Percentiles rank a stretch among this genome's conserved stretches.
Evolutionary conservation across 92 coral and sea anemone genomes (phyloP).

Genomic region (Virgularia gustaviana): DNA sequence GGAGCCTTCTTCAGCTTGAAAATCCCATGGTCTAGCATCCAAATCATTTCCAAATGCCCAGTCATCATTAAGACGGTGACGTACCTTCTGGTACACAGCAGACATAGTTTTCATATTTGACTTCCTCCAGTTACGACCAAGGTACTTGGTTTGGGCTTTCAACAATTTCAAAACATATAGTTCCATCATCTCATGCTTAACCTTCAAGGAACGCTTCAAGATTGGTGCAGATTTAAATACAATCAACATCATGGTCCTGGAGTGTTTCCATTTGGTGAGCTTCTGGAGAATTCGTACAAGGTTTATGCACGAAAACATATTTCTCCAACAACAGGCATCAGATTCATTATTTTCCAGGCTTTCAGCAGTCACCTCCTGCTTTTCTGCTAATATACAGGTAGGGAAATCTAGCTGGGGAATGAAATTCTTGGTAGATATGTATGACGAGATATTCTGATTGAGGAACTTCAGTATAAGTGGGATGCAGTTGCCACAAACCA

Average conservation of each 20-base stretch:
- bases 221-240: conserved; percentile 98
- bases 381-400: conserved; percentile 70
- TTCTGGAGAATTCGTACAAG: conserved; percentile 89
- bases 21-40: conserved; percentile 98
- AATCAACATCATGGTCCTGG: conserved; percentile 98
- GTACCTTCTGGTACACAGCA: conserved; percentile 92
- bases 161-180: conserved; percentile 83
- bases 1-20: conserved; percentile 96
- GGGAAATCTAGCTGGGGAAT: conserved; percentile 97
- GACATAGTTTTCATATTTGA: conserved; percentile 99
- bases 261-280: conserved; percentile 97
- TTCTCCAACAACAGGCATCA: conserved; percentile 98
- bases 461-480: conserved; percentile 91
- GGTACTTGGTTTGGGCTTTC: conserved; percentile 95
- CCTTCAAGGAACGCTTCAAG: conserved; percentile 88
- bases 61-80: conserved; percentile 94
- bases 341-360: conserved; percentile 87
- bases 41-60: conserved; percentile 99
- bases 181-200: conserved; percentile 91
- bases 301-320: conserved; percentile 90
- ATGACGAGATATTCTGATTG: conserved; percentile 89
- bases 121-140: conserved; percentile 96
- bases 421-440: conserved; percentile 90
- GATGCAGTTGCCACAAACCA: conserved; percentile 95
- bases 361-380: conserved; percentile 87